Base-by-base conservation (phyloP, 2,797 vertebrate genomes). In the Orientallactaga sibirica region DNA sequence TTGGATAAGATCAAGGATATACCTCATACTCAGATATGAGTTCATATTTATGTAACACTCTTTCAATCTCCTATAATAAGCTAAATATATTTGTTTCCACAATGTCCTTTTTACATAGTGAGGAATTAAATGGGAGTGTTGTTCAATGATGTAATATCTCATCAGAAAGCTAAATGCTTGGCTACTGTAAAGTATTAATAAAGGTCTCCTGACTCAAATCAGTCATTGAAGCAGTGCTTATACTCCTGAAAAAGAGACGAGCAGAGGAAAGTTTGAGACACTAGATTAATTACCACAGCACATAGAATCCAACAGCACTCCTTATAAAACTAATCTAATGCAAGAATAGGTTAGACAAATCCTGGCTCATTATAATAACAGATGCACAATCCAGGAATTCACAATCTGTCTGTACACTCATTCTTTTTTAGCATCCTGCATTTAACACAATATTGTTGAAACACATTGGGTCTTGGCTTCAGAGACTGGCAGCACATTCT, bases 361-460 rank as follows among this genome's bases (percentile, higher is more conserved):
- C 68, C 68, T 88, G 76, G 88, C 62, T 94, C 68, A 62, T 75
- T 94, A 76, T 43, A 92, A 88, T 74, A 94, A 81, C 70, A 96
- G 76, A 91, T 67, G 70, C n/a, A 90, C 73, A 76, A 88, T 86
- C 86, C 71, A 80, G 90, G 82, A 95, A 94, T 92, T 90, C 79
- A 81, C 93, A 95, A 19, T 90, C 81, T 95, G 78, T 87, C 82
- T 88, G 37, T 61, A 86, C 25, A 83, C 88, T 90, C 81, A 88
- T 74, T 93, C 61, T 86, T 79, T 82, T 91, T 86, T 94, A 70
- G 62, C 37, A 90, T 80, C 75, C n/a, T 48, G 11, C 20, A 75
- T 62, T 93, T 87, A 92, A 88, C 86, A 96, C 16, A 75, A 43
- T 86, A 78, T n/a, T 79, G 37, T 61, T 94, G 66, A 93, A 84